Evolutionary conservation across 2,113 vertebrate genomes (phyloP).

Genomic region (Lepus americanus): DNA sequence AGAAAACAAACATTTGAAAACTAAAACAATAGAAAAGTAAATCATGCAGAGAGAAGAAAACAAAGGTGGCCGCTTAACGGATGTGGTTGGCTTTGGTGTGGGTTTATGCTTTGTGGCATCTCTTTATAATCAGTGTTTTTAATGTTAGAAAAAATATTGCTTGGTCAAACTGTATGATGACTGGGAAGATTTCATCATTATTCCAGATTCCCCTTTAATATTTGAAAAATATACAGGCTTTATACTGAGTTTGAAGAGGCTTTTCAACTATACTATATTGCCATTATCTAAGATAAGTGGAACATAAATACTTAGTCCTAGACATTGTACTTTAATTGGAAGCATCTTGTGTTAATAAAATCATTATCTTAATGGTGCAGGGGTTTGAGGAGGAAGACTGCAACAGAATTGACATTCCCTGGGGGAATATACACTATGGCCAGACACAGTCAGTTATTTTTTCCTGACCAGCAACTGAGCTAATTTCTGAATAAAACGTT

Average conservation of each 20-base stretch:
- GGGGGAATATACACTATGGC: background rate
- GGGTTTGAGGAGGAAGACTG: background rate
- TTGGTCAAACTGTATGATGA: background rate
- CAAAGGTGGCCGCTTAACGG: background rate
- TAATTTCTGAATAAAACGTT: conserved; percentile 43
- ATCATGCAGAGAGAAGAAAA: background rate
- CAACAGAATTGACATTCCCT: conserved; percentile 8
- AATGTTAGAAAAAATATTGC: background rate
- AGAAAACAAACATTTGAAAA: conserved; percentile 21
- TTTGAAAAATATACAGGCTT: background rate
- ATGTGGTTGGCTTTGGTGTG: background rate
- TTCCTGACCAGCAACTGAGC: background rate
- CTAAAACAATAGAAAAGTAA: background rate
- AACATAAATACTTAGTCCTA: conserved; percentile 37
- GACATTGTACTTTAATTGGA: conserved; percentile 27
- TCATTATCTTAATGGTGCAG: conserved; percentile 2
- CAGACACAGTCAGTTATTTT: conserved; percentile 46
- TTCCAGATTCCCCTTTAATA: conserved; percentile 18
- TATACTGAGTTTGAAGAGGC: background rate
- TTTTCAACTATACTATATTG: background rate
- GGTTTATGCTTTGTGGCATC: conserved; percentile 6
- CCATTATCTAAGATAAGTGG: background rate
- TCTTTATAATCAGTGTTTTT: conserved; percentile 38
- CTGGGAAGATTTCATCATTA: conserved; percentile 2
- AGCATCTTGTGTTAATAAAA: conserved; percentile 35